Conservation (phyloP, 37 sponge, comb jelly and placozoan species). For the Hormiphora californensis region DNA sequence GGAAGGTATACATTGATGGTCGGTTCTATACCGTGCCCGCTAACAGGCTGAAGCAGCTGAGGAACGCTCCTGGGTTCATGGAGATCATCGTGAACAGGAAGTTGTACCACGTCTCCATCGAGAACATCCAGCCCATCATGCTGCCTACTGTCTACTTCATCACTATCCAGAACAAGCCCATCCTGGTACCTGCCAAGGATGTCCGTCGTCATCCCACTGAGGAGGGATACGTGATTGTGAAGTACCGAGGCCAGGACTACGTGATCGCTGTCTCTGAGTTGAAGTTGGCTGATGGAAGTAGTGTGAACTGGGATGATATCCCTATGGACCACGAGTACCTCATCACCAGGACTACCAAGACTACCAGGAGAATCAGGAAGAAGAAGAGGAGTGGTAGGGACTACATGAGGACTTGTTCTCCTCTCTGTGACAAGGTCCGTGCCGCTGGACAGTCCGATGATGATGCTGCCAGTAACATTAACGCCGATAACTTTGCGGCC, state of each 20-base stretch:
- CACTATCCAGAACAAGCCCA: not conserved
- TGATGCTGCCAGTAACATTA: not conserved
- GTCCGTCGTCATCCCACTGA: not conserved
- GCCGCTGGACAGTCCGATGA: not conserved
- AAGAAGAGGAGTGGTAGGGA: not conserved
- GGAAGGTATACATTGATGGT: conserved; percentile 23
- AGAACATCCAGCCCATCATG: conserved; percentile 27
- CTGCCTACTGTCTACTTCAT: conserved; percentile 18
- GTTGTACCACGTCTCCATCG: conserved; percentile 19
- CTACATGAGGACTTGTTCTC: not conserved
- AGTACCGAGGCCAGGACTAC: conserved; percentile 36
- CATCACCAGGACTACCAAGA: conserved; percentile 8
- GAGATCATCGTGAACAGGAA: conserved; percentile 11
- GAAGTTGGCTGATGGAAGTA: conserved; percentile 16
- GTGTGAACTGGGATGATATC: not conserved
- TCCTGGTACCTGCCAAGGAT: conserved; percentile 17
- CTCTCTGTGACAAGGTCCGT: not conserved
- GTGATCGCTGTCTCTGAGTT: not conserved
- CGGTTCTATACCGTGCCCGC: conserved; percentile 7
- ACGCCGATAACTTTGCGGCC: not conserved
- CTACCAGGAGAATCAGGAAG: not conserved
- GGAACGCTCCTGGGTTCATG: conserved; percentile 31
- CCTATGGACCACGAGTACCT: conserved; percentile 10
- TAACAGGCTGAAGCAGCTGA: conserved; percentile 17
- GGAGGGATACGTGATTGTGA: not conserved